Base-by-base conservation (phyloP, 2,113 vertebrate species). In the Syngnathus floridae region DNA sequence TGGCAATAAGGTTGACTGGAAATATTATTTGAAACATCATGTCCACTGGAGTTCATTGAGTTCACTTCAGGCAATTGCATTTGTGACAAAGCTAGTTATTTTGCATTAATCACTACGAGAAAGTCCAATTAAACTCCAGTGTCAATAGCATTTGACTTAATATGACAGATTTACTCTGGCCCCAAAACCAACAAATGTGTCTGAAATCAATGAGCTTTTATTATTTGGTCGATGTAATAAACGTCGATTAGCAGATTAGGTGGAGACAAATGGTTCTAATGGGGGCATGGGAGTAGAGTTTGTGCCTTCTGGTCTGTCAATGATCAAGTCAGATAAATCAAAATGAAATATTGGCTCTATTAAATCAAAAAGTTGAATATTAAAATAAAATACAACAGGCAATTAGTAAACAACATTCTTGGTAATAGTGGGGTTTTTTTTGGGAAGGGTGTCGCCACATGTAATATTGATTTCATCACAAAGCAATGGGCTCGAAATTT, bases 121-220 rank as follows among this genome's bases (percentile, higher is more conserved):
- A 16, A 52, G n/a, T 52, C 8, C 14, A 57, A 5, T 14, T 9
- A 5, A 10, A 57, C 14, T 17, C 16, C 7, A 58, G 17, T 10
- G 59, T n/a, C 66, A 70, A 40, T 57, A 40, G n/a, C 12, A 26
- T 63, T 80, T 6, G 46, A 78, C 54, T 31, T 12, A 10, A 72
- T 16, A 41, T 3, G 35, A 41, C 64, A 16, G 4, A 14, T 19
- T 63, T 46, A 2, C 59, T 71, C 52, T 65, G 31, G 6, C 40
- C 7, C 26, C 49, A 69, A 21, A 55, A 22, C 37, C 52, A 67
- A 66, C 51, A 64, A 7, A 41, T 68, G 64, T 76, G 49, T 14
- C 21, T 19, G 22, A n/a, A 52, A 71, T 75, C 59, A 69, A 71
- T 57, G 58, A 4, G 0, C 8, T 49, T 67, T 71, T 59, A 72